Evolutionary conservation across 2,797 vertebrate genomes (phyloP), one percentile per base, ranked within the genome.

Genomic region (Hephaestus fuliginosus): DNA sequence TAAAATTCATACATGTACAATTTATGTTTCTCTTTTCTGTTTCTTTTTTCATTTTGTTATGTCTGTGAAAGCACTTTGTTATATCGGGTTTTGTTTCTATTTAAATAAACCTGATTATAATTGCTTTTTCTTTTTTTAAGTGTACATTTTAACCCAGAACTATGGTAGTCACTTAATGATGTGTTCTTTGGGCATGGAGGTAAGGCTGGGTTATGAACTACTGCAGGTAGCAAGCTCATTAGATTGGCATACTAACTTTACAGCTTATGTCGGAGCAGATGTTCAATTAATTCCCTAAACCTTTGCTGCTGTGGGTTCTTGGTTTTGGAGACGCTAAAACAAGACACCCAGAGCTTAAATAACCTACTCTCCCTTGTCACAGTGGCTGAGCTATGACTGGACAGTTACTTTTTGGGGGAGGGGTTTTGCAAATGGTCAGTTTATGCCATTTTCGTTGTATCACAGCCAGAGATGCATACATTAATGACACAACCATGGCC

Each of bases 171-270:
- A 18, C 15, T 11, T 48, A 64, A 48, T 20, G 7, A 49, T 49
- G 43, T 18, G 28, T n/a, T 46, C 14, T 25, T 30, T 30, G 15
- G 15, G 14, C 22, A 28, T 18, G 14, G 12, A 46, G 43, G 13
- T 22, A 64, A 39, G 6, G 22, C 25, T 48, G 22, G 1, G 8
- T 46, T n/a, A 28, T 8, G 1, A 17, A 25, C 43, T 18, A 17
- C 20, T 39, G 36, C 36, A 2, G 44, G 44, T 46, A 46, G 14
- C 15, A 15, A 4, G 15, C 44, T 65, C 18, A 49, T 10, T 30
- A 48, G 25, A 10, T 48, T 30, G 43, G 9, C 44, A 64, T 64
- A 17, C 44, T 65, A 65, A 65, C 61, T 63, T 44, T 11, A 44
- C 15, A 20, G 62, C 62, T 64, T 11, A 62, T 12, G 8, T 43